These are phyloP conservation scores for Drosophila cyrtoloma DNA, from an alignment of 2,888 invertebrate species.

Conservation along the genomic window DNA sequence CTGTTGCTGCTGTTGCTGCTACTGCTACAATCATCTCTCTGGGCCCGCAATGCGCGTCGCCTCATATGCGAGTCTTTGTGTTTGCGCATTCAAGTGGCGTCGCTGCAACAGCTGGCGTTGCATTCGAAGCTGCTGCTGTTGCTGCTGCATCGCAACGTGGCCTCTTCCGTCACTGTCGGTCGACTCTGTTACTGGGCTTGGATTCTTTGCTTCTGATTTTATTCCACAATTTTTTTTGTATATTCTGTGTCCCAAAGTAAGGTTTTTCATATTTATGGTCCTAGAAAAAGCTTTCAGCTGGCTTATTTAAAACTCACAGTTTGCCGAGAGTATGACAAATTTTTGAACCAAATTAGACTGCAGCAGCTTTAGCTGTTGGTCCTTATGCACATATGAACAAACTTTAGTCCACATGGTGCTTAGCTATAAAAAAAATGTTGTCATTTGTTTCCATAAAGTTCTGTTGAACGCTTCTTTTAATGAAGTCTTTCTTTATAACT, in stretches of 20 bases:
- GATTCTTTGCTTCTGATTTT: constrained; percentile 16
- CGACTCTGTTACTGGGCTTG: constrained; percentile 42
- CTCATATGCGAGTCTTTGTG: constrained; percentile 76
- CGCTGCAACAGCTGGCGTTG: constrained; percentile 46
- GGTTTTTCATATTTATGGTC: constrained; percentile 61
- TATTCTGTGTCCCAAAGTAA: constrained; percentile 35
- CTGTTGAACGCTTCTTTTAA: neutral
- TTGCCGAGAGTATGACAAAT: constrained; percentile 9
- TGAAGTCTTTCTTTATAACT: neutral
- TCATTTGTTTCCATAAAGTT: neutral
- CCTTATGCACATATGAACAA: neutral
- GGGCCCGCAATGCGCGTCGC: constrained; percentile 19
- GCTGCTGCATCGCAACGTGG: constrained; percentile 9
- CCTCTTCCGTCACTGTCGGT: constrained; percentile 10
- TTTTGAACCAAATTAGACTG: constrained; percentile 13
- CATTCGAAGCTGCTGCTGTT: constrained; percentile 8
- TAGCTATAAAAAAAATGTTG: neutral
- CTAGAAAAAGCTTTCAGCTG: constrained; percentile 45
- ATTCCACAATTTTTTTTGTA: constrained; percentile 16
- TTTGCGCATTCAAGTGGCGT: constrained; percentile 76
- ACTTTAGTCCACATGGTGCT: neutral
- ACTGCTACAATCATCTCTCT: constrained; percentile 35
- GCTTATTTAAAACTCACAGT: constrained; percentile 28
- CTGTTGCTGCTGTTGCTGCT: neutral
- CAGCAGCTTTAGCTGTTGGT: neutral